Evolutionary conservation across 1,140 invertebrate genomes (phyloP), one percentile per base, ranked within the genome.

Genomic region (Capitella teleta): DNA sequence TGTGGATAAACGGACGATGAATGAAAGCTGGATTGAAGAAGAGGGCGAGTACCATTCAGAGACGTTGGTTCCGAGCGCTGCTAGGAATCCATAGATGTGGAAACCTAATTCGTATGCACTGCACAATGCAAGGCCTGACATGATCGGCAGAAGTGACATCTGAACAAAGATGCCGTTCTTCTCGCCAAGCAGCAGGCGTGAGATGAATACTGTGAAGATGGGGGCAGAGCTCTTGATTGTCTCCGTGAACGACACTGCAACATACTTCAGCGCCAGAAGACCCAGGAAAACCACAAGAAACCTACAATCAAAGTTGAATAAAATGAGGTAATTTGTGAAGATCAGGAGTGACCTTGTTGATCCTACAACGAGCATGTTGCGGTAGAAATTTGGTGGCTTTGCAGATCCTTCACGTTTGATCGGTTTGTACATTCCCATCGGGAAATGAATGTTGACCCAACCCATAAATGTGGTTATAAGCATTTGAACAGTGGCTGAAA

Each of bases 171-270:
- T 61, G 18, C 83, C 82, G 18, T 85, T 87, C 57, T 57, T 58
- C 61, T 77, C 74, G 77, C 81, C 81, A 67, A 85, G 74, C 59
- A 78, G 54, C 25, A 82, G 70, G 72, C 80, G 77, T 37, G 84
- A 83, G 57, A 87, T 85, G 30, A 86, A 66, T 46, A 87, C 84
- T 37, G 86, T 88, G 64, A 87, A 88, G 26, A 87, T 72, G 50
- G 86, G 86, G 21, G 85, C 85, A 23, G 85, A 86, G 72, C 83
- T 86, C 70, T 88, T 88, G 16, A 88, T 83, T 18, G 85, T 87
- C 70, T 87, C 86, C 28, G 85, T 86, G 70, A 88, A 88, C 67
- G 84, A 86, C 23, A 87, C 85, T 47, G 85, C 82, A 46, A 87
- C 83, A 74, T 82, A 87, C 74, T 86, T 86, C 30, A 88, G 74